A percentile compares a stretch with the other conserved stretches of the same genome.
Evolutionary conservation across 2,888 invertebrate species (phyloP).

Genomic region (Creontiades dilutus): DNA sequence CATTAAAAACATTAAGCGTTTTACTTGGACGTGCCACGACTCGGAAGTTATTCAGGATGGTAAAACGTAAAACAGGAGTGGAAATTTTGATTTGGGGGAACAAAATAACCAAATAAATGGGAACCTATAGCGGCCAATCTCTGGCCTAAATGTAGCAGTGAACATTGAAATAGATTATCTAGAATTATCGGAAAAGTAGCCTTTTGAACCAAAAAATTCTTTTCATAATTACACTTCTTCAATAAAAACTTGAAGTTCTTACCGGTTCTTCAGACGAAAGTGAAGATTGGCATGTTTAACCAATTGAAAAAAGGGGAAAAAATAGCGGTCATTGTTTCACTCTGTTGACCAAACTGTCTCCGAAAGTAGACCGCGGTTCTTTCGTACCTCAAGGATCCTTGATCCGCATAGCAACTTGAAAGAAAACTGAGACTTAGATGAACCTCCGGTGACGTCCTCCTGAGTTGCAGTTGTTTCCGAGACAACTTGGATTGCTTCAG

Average conservation of each 20-base stretch:
- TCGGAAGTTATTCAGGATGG: too few species aligned
- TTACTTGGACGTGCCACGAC: too few species aligned
- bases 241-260: neutral
- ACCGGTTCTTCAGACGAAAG: neutral
- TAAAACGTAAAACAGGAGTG: too few species aligned
- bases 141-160: neutral
- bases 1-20: too few species aligned
- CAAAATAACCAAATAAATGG: neutral
- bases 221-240: neutral
- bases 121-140: neutral
- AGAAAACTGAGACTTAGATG: too few species aligned
- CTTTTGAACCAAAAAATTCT: neutral
- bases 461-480: neutral
- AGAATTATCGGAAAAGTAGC: neutral
- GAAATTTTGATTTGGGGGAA: too few species aligned
- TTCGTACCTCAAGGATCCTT: neutral
- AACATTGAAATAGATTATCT: neutral
- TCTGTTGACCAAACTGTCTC: neutral
- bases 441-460: too few species aligned
- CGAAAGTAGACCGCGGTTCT: neutral
- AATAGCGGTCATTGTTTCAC: constrained; percentile 13
- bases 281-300: neutral
- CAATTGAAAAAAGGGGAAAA: neutral
- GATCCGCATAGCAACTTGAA: too few species aligned
- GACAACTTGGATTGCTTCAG: neutral